Percentiles rank a stretch among this genome's conserved stretches.
phyloP scores from a whole-genome alignment of 2,797 vertebrate genomes.

The Alcedo atthis region DNA sequence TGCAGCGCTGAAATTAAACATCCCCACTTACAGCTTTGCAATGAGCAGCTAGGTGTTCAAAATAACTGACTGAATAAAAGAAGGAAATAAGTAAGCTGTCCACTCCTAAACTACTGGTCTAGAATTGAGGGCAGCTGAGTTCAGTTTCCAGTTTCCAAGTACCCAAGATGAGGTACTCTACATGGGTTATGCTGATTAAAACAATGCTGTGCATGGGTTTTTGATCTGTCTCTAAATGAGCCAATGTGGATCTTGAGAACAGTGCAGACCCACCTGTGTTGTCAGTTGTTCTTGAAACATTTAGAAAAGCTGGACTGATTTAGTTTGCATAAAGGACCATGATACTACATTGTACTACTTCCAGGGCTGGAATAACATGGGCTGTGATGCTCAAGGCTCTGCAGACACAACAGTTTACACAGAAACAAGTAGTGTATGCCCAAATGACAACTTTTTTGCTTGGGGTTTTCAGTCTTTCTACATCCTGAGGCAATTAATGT shows the following conservation, averaged over 20 bases:
- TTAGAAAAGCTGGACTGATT: background rate
- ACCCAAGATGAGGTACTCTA: background rate
- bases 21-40: background rate
- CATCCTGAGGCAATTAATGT: background rate
- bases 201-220: background rate
- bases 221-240: background rate
- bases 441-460: background rate
- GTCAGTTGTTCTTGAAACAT: background rate
- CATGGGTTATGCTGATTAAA: background rate
- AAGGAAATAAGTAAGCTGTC: background rate
- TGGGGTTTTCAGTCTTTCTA: background rate
- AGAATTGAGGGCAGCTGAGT: background rate
- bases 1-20: background rate
- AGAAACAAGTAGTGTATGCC: background rate
- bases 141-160: background rate
- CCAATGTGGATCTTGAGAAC: background rate
- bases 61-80: background rate
- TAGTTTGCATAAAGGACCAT: background rate
- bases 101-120: background rate
- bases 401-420: background rate
- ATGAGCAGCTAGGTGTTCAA: background rate
- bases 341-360: background rate
- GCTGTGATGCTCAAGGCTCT: background rate
- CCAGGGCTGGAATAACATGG: background rate
- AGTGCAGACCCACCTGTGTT: background rate